phyloP scores from a whole-genome alignment of 2,797 vertebrate species.

The Megaceryle alcyon region DNA sequence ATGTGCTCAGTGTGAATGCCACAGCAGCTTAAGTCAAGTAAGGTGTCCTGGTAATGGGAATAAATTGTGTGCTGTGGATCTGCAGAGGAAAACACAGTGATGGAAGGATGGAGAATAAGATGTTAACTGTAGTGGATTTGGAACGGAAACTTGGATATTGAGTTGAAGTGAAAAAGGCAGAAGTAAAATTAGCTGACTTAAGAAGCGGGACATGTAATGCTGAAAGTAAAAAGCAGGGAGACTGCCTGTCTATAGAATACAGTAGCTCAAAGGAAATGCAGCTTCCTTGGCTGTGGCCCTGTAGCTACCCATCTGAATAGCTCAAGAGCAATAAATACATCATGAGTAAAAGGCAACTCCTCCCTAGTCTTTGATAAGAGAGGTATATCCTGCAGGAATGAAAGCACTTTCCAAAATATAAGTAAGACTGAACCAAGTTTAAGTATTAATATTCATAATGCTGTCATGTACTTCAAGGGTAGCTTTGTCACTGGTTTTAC shows the following conservation, averaged over 20 bases:
- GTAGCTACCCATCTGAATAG: slow-evolving; percentile 11
- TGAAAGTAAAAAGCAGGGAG: slow-evolving; percentile 18
- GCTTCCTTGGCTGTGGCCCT: slow-evolving; percentile 39
- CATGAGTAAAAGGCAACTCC: neutral
- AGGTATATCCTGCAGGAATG: neutral
- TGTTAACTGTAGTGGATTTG: slow-evolving; percentile 16
- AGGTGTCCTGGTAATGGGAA: slow-evolving; percentile 17
- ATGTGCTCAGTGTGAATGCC: neutral
- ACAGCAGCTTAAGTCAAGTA: neutral
- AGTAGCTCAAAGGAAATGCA: slow-evolving; percentile 59
- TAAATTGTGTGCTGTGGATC: slow-evolving; percentile 9
- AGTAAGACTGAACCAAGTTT: neutral
- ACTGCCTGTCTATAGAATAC: neutral
- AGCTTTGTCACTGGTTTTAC: neutral
- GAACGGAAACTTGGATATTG: neutral
- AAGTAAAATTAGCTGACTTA: slow-evolving; percentile 63
- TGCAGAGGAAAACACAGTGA: neutral
- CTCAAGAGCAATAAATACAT: slow-evolving; percentile 9
- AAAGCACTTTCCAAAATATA: neutral
- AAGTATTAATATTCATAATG: slow-evolving; percentile 7
- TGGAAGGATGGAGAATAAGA: neutral
- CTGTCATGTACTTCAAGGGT: neutral
- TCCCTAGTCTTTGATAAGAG: neutral
- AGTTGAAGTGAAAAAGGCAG: slow-evolving; percentile 44
- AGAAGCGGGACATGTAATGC: neutral